Base-by-base conservation (phyloP, 1,140 invertebrate species). In the Listronotus bonariensis region DNA sequence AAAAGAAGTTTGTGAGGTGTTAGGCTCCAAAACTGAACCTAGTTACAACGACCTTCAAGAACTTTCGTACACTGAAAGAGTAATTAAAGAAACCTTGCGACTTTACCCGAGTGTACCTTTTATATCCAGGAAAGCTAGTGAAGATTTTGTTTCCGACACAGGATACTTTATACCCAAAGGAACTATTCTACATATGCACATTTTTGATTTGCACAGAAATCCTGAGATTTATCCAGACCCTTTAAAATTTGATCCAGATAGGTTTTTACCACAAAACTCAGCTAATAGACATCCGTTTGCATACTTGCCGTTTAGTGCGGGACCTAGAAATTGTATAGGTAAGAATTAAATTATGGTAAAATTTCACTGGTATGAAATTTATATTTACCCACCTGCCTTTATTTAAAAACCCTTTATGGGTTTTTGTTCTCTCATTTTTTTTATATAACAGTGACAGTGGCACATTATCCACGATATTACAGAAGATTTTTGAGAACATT, bases 41-140 rank as follows among this genome's bases (percentile, higher is more conserved):
- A 87, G 83, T 0, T 82, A 85, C 69, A 84, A 88, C 40, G 89
- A 90, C 73, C 72, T 90, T 41, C 76, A 80, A 60, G 77, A 86
- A 51, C 82, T 93, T 82, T 87, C 85, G 68, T 92, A 91, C 72
- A 76, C 91, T 61, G 90, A 91, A 71, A 61, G 61, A n/a, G 83
- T 84, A 3, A 83, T 90, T n/a, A 91, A 86, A 75, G 86, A 88
- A 74, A 78, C 82, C 1, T 70, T 88, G 12, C 77, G 87, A 34
- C 53, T 89, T 3, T 90, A 83, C 75, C 89, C 89, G 8, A 84
- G 88, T 1, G 89, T 90, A 20, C 88, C 89, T 17, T 75, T 87
- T 12, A 85, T 89, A 68, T 84, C 81, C 6, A 76, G 89, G 34
- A 73, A 76, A 17, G 74, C 87, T 0, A 76, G 71, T 6, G 82